Evolutionary conservation across 53 echinoderm and acorn worm species (phyloP), one percentile per base, ranked within the genome.

Genomic region (Holothuria leucospilota): DNA sequence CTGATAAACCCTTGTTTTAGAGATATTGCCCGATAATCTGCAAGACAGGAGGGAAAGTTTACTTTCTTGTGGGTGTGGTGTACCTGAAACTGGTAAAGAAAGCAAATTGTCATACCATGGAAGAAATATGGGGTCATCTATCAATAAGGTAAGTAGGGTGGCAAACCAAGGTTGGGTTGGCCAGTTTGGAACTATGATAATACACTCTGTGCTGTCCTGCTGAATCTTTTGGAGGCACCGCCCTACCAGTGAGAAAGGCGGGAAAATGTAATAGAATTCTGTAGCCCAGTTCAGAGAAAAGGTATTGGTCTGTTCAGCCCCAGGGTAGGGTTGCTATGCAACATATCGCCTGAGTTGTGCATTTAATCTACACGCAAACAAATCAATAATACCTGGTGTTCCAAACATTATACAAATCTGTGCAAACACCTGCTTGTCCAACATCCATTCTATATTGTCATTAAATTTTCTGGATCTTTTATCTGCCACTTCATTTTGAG

Each of bases 271-370:
- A 30, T 84, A 88, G 40, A 59, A 51, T 11, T 27, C 74, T 51
- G 27, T 64, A 25, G 67, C 49, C 92, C 92, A 88, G 51, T 88
- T 61, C 11, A 85, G 20, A 20, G 88, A 77, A 68, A 92, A 92
- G 18, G 92, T 88, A 85, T 88, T 88, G 21, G 85, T 49, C 34
- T 52, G 51, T 78, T 63, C 69, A 1, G 88, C 92, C 51, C 79
- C 88, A 13, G 88, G 88, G 81, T 92, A 88, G 11, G 92, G 92
- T 52, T 69, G 61, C 85, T 88, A 88, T 13, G 92, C 84, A 20
- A 88, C 71, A 69, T 89, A 92, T 61, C 69, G 38, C 13, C 41
- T 29, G 13, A 88, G 49, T 80, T 92, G 92, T 70, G 73, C 87
- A 62, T 92, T 91, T 46, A 92, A 52, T 34, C 88, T 67, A 2